Base-by-base conservation (phyloP, 2,113 vertebrate genomes). In the Malaclemys terrapin region DNA sequence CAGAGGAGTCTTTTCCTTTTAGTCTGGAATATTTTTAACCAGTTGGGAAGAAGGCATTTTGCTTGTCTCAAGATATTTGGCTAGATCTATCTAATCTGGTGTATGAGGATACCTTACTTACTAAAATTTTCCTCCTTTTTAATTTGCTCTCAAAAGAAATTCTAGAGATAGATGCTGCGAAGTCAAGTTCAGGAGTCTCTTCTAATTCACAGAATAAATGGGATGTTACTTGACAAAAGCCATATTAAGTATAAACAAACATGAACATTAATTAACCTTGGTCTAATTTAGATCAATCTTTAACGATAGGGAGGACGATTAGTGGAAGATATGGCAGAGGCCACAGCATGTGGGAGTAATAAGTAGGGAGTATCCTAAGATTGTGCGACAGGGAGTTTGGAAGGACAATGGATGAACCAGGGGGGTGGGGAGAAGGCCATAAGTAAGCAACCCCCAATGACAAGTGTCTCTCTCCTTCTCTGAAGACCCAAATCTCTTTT, bases 171-270 rank as follows among this genome's bases (percentile, higher is more conserved):
- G 4, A 24, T 88, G 45, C 1, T 9, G 14, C n/a, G 79, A 65
- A 82, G 54, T 56, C 3, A 85, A 82, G 4, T 29, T 85, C 80
- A 53, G 35, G 45, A 82, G 2, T 89, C 47, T 81, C 45, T 59
- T 85, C n/a, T 86, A 93, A 89, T 94, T 94, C 91, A n/a, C 56
- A 95, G 53, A 85, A 19, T 89, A 93, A 95, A 91, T 90, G 84
- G 50, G 47, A 85, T 65, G 65, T 89, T 16, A 59, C 69, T 89
- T 93, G 81, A 35, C 80, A 94, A 62, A 94, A 94, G 53, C 94
- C 65, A 83, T 90, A 87, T 12, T 72, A 89, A 82, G 35, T 75
- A 79, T 78, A 94, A 96, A 85, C 53, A 53, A 53, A 38, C 12
- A 83, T 86, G 52, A 91, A 76, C 82, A 89, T 88, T 90, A 89